Evolutionary conservation across 2,888 invertebrate genomes (phyloP), one percentile per base, ranked within the genome.

Genomic region (Isotomurus palustris): DNA sequence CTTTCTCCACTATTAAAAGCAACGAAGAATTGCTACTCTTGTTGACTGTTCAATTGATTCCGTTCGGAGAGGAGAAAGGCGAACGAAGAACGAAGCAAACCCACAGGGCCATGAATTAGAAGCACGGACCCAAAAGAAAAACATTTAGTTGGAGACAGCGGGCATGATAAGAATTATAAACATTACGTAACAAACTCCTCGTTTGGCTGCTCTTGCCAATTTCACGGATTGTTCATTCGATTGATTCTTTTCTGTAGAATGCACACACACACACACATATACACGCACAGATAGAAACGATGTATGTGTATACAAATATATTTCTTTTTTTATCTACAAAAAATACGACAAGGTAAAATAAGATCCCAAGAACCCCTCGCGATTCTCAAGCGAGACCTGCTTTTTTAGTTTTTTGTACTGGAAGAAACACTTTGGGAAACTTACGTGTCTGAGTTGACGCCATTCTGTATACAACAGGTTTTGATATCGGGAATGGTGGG

Each of bases 401-500:
- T n/a, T n/a, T n/a, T n/a, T n/a, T n/a, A n/a, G n/a, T n/a, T n/a
- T n/a, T n/a, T n/a, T n/a, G n/a, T n/a, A n/a, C n/a, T n/a, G n/a
- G n/a, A n/a, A n/a, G n/a, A n/a, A n/a, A n/a, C n/a, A n/a, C n/a
- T n/a, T n/a, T n/a, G n/a, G n/a, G 38, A 38, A 38, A 38, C 74
- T 72, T 67, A 76, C 76, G 83, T 83, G 65, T 82, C 81, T 74
- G 88, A 87, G 41, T 82, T 83, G 73, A 90, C 83, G 0, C 87
- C 88, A 41, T 83, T 84, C 2, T 81, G 76, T 14, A 81, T 78
- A 72, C 89, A 90, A 73, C 90, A 90, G 0, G 79, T 77, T n/a
- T 80, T 78, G 54, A 89, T 83, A 72, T 90, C 86, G 0, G 90
- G 90, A 21, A 90, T 75, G 51, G 81, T 78, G 0, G 88, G 89